Evolutionary conservation across 2,113 vertebrate genomes (phyloP).

Genomic region (Mugil cephalus): DNA sequence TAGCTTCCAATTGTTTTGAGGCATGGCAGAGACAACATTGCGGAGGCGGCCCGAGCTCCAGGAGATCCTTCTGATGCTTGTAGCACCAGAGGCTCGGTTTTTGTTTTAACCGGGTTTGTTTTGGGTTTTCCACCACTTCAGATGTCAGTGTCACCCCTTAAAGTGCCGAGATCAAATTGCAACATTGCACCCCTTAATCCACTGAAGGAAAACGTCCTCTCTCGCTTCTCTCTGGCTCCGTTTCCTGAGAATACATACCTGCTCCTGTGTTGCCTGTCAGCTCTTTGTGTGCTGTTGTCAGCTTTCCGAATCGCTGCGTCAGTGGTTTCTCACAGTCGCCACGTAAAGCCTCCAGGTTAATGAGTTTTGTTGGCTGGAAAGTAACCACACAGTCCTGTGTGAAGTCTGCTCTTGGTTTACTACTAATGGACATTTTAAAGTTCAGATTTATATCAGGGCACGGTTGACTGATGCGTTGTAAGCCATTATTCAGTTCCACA

Average conservation of each 20-base stretch:
- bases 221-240: not conserved
- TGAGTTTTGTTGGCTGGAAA: not conserved
- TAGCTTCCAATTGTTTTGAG: slow-evolving; percentile 10
- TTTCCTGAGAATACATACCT: slow-evolving; percentile 16
- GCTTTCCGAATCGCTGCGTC: slow-evolving; percentile 8
- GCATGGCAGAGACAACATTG: not conserved
- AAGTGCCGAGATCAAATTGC: slow-evolving; percentile 29
- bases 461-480: not conserved
- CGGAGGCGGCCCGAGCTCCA: slow-evolving; percentile 9
- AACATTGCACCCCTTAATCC: slow-evolving; percentile 23
- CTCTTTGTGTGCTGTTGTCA: slow-evolving; percentile 22
- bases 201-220: not conserved
- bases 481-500: slow-evolving; percentile 25
- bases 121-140: slow-evolving; percentile 46
- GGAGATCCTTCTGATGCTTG: slow-evolving; percentile 37
- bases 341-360: not conserved
- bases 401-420: not conserved
- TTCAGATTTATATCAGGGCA: slow-evolving; percentile 15
- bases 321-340: not conserved
- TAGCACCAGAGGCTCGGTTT: slow-evolving; percentile 7
- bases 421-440: slow-evolving; percentile 11
- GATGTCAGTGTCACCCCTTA: slow-evolving; percentile 26
- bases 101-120: slow-evolving; percentile 15
- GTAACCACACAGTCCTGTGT: not conserved
- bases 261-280: slow-evolving; percentile 21